Evolutionary conservation across 1,140 invertebrate species (phyloP).

Genomic region (Contarinia nasturtii): DNA sequence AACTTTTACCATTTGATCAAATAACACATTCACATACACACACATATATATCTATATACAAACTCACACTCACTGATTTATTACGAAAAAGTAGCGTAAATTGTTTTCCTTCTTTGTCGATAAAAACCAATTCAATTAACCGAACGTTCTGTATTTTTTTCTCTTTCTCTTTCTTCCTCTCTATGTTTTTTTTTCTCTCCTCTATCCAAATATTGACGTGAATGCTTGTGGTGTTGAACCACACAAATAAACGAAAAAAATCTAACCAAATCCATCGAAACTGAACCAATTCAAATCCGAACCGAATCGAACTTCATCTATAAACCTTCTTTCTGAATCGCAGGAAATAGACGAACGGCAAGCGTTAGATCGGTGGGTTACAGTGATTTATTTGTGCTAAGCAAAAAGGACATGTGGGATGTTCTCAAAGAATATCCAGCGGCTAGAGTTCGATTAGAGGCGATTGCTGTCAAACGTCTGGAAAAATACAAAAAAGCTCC

Average conservation of each 20-base stretch:
- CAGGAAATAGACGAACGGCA: constrained; percentile 84
- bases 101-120: not conserved
- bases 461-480: constrained; percentile 89
- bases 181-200: not conserved
- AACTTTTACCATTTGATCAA: too few species aligned
- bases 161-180: constrained; percentile 9
- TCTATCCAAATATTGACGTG: too few species aligned
- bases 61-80: too few species aligned
- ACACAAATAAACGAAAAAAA: not conserved
- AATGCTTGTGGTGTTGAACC: too few species aligned
- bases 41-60: too few species aligned
- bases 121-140: not conserved
- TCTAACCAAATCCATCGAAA: too few species aligned
- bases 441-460: constrained; percentile 85
- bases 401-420: constrained; percentile 99
- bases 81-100: too few species aligned
- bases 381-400: constrained; percentile 94
- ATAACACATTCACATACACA: too few species aligned
- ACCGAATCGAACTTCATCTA: not conserved
- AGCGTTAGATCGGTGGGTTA: constrained; percentile 94
- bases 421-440: constrained; percentile 97
- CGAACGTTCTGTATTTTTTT: not conserved
- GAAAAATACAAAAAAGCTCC: constrained; percentile 91
- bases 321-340: not conserved
- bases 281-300: too few species aligned